Base-by-base conservation (phyloP, 2,113 vertebrate species). In the Pongo pygmaeus region DNA sequence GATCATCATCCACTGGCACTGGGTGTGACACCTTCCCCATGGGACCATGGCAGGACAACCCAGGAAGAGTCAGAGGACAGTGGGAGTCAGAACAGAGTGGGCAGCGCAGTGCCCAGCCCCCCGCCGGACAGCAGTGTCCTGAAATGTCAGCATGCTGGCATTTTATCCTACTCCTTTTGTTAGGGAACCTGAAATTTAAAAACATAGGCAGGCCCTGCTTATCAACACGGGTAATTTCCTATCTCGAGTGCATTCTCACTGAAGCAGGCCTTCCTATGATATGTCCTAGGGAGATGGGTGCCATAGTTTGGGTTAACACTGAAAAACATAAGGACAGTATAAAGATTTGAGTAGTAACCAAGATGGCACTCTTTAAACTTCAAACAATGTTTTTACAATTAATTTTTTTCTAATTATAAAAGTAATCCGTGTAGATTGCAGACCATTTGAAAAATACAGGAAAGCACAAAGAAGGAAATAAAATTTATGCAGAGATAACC, bases 111-210 rank as follows among this genome's bases (percentile, higher is more conserved):
- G 64, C 64, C 6, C 30, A 69, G 64, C 14, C 64, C 32, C 67
- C 8, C 30, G 43, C 6, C 3, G 67, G 64, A 35, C 14, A 7
- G 67, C 32, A n/a, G 14, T 14, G 3, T 22, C 69, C 30, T 5
- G 9, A 52, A 48, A 35, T 16, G 3, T 20, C 18, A 5, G 25
- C 32, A 32, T 0, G 1, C 11, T 2, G 46, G 3, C 5, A 11
- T 16, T 6, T 32, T 18, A 3, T 16, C 46, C 23, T 40, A 18
- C 23, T 48, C 13, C 3, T 55, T 74, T 64, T 67, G 70, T 32
- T 43, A 50, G 38, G 27, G 23, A 89, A 55, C 23, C 11, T 4
- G 48, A 13, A 20, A 48, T 7, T 6, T 69, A 64, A 59, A 78
- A 79, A 30, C 4, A n/a, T 1, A 50, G 78, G 32, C 35, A 61